Evolutionary conservation across 1,140 invertebrate genomes (phyloP), one percentile per base, ranked within the genome.

Genomic region (Heliconius melpomene): DNA sequence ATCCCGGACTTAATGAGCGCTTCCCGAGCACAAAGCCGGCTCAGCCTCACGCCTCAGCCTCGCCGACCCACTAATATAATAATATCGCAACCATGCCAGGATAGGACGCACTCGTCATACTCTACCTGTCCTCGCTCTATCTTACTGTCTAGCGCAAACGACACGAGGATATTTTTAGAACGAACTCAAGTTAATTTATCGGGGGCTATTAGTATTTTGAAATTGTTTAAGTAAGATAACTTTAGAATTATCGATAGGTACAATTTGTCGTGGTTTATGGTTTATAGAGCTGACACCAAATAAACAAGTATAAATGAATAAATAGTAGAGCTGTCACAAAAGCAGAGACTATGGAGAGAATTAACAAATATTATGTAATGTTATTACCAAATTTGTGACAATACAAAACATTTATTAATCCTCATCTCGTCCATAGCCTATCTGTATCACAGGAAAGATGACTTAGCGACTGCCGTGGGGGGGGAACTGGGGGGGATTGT

Each of bases 1-100:
- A 90, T 91, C 86, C 83, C 78, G 72, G 83, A 82, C 86, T 87
- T 91, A 91, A 91, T 90, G 90, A 91, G 90, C 78, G 78, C 79
- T 83, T 81, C 82, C 85, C 77, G 82, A 60, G 83, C 74, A 80
- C 79, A 86, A 83, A 82, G 82, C 75, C 79, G 77, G 78, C 13
- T 46, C 40, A 13, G 77, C 79, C 40, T 16, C 40, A 16, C 40
- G 40, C 40, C 40, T 46, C 40, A 5, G 72, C 79, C 80, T 71
- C 73, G 77, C 72, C 72, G 77, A 76, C 79, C 79, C 79, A 73
- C 84, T 84, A 82, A 89, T 87, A 84, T 86, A 87, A 87, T 86
- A 81, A 86, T 85, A 84, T 70, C 20, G 81, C 82, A 79, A 80
- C 81, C 79, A 38, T 29, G 29, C 57, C 57, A 8, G 23, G 57